Base-by-base conservation (phyloP, 2,113 vertebrate genomes). In the Corydoras maculifer region DNA sequence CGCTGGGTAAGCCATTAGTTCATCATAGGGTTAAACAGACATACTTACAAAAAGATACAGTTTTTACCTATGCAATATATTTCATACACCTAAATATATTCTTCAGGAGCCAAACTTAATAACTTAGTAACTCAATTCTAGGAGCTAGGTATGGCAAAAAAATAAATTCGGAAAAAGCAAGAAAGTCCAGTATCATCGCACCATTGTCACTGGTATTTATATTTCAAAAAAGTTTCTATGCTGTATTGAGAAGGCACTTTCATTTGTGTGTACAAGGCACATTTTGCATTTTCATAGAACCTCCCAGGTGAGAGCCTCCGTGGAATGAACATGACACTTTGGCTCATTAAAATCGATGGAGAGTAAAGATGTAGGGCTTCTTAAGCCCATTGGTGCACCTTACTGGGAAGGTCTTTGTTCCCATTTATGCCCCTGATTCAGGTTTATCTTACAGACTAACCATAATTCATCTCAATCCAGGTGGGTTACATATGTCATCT, bases 291-390 rank as follows among this genome's bases (percentile, higher is more conserved):
- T 50, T 51, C 53, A 72, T 80, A 70, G 71, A 81, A 74, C 80
- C 76, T 87, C 86, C 85, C 87, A 82, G 77, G 84, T 84, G 85
- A 80, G 76, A 82, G 54, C 62, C 72, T 82, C 80, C 59, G 79
- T 80, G 82, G 79, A 82, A 82, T 71, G 73, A 77, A 75, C 82
- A 78, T 88, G 86, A 89, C 87, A 89, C 84, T 78, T 81, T 83
- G 83, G 84, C 85, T 90, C 87, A 88, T 90, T 86, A 91, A 85
- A 83, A 85, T 77, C 80, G 83, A 85, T 69, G 61, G 72, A 64
- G 78, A 86, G 79, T 68, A 79, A 81, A 68, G 77, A 83, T 69
- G 74, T 60, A 83, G 75, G 75, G 78, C 81, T 83, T 80, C 81
- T 74, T 82, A 69, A 76, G 75, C 80, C 85, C 83, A 80, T 81